phyloP scores from a whole-genome alignment of 2,797 vertebrate genomes.

The Eleutherodactylus coqui region DNA sequence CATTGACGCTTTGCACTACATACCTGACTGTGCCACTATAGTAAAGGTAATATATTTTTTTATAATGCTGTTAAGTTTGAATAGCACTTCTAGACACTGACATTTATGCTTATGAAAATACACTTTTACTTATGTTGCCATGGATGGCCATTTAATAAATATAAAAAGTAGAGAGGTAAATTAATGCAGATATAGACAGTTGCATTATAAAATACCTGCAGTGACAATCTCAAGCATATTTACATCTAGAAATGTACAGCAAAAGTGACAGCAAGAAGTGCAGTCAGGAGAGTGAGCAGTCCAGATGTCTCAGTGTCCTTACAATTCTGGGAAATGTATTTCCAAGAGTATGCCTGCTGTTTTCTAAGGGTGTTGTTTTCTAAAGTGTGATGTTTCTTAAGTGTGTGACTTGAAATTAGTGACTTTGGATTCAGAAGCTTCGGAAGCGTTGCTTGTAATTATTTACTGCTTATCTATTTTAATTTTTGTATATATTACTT shows the following conservation, averaged over 20 bases:
- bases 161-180: neutral
- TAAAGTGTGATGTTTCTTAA: too few relatives aligned
- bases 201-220: neutral
- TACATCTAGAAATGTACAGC: neutral
- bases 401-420: too few relatives aligned
- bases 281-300: too few relatives aligned
- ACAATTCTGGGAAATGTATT: too few relatives aligned
- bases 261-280: neutral
- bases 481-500: too few relatives aligned
- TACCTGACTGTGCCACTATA: slow-evolving; percentile 68
- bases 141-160: neutral
- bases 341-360: too few relatives aligned
- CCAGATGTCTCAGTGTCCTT: too few relatives aligned
- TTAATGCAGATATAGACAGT: neutral
- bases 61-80: neutral
- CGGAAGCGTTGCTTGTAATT: too few relatives aligned
- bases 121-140: neutral
- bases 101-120: neutral
- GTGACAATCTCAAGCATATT: neutral
- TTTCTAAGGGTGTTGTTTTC: too few relatives aligned
- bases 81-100: neutral
- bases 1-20: slow-evolving; percentile 61
- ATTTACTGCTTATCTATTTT: too few relatives aligned
- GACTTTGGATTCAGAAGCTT: too few relatives aligned
- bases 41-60: slow-evolving; percentile 62